phyloP scores from a whole-genome alignment of 2,113 vertebrate genomes.

The Stercorarius parasiticus region DNA sequence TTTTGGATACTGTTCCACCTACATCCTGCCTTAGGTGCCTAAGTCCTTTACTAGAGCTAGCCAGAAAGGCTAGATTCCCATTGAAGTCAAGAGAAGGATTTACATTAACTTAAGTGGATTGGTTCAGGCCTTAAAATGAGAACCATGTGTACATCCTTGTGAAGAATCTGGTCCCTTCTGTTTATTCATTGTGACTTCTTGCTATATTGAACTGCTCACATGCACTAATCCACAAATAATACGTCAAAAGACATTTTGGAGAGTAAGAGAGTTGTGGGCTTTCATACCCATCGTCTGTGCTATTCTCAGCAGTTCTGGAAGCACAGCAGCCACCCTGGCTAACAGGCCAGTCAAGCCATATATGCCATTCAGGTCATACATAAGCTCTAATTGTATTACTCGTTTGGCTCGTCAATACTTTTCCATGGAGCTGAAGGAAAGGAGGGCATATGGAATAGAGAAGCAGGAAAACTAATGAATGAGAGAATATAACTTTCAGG shows the following conservation, averaged over 20 bases:
- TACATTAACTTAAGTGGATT: constrained; percentile 49
- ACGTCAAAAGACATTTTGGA: background rate
- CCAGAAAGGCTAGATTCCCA: constrained; percentile 41
- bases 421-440: constrained; percentile 48
- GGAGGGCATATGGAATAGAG: constrained; percentile 58
- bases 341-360: background rate
- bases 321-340: background rate
- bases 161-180: constrained; percentile 24
- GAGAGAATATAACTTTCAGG: constrained; percentile 60
- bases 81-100: constrained; percentile 54
- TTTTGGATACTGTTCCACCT: constrained; percentile 49
- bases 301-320: background rate
- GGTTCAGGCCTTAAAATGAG: constrained; percentile 53
- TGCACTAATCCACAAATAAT: background rate
- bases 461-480: constrained; percentile 63
- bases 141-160: constrained; percentile 56
- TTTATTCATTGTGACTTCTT: constrained; percentile 42
- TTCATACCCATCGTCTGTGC: background rate
- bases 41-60: constrained; percentile 47
- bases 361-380: constrained; percentile 18
- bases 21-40: constrained; percentile 64
- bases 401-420: constrained; percentile 56
- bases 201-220: background rate
- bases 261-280: background rate
- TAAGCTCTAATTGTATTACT: constrained; percentile 49